These are phyloP conservation scores for Drosophila mauritiana DNA, from an alignment of 1,140 invertebrate genomes.

Conservation along the genomic window DNA sequence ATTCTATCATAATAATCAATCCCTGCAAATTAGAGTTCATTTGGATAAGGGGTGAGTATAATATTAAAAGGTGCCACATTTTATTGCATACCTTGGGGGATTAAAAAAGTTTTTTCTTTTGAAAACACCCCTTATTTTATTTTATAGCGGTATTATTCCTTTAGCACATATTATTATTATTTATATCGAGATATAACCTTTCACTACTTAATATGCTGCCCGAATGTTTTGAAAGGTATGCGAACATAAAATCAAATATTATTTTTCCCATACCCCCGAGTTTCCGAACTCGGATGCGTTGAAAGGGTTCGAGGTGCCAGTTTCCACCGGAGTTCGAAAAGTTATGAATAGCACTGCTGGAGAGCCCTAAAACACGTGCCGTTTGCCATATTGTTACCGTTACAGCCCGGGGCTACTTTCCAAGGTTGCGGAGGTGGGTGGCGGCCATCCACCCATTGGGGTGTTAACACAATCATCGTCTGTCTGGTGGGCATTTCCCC, in stretches of 20 bases:
- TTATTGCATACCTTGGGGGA: not conserved
- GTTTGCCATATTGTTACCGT: constrained; percentile 69
- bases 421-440: constrained; percentile 15
- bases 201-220: constrained; percentile 11
- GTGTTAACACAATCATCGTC: constrained; percentile 75
- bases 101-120: not conserved
- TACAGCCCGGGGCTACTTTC: constrained; percentile 30
- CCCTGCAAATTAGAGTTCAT: not conserved
- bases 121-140: not conserved
- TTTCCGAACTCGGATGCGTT: constrained; percentile 6
- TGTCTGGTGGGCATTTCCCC: constrained; percentile 58
- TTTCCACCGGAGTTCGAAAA: constrained; percentile 11
- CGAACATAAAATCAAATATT: constrained; percentile 38
- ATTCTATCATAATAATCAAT: not conserved
- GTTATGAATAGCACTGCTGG: constrained; percentile 46
- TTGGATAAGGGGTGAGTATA: not conserved
- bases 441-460: constrained; percentile 17
- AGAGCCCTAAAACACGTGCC: constrained; percentile 63
- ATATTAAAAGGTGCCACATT: not conserved
- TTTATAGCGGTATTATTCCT: too few species aligned
- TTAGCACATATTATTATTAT: constrained; percentile 2
- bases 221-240: not conserved
- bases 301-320: constrained; percentile 47
- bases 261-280: constrained; percentile 17
- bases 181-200: constrained; percentile 7